A percentile compares a stretch with the other conserved stretches of the same genome.
These are phyloP conservation scores for Orius insidiosus DNA, from an alignment of 1,140 invertebrate genomes.

Conservation along the genomic window DNA sequence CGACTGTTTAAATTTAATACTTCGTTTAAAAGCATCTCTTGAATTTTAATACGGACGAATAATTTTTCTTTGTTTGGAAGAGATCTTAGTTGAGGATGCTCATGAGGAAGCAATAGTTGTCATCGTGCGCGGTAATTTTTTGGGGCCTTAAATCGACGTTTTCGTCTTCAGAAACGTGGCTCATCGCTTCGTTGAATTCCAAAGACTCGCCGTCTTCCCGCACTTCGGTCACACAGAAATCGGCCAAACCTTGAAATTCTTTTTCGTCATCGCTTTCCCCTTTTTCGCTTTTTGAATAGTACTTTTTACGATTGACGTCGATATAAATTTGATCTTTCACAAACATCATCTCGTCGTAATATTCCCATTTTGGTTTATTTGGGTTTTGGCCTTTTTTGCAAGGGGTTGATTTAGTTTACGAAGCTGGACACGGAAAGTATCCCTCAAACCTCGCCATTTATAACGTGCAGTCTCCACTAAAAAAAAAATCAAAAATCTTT, in stretches of 20 bases:
- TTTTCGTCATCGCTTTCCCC: neutral
- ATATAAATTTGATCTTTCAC: conserved; percentile 6
- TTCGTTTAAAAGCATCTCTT: neutral
- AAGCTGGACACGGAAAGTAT: conserved; percentile 1
- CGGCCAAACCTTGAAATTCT: neutral
- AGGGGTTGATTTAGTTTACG: neutral
- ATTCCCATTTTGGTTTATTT: conserved; percentile 1
- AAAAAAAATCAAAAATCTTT: no score
- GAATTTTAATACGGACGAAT: conserved; percentile 2
- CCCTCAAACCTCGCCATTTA: conserved; percentile 2
- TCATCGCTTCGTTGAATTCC: neutral
- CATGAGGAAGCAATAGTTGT: conserved; percentile 6
- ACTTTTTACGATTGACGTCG: neutral
- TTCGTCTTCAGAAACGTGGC: conserved; percentile 1
- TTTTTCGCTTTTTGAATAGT: neutral
- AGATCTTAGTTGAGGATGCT: neutral
- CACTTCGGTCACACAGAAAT: conserved; percentile 3
- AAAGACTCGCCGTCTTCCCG: neutral
- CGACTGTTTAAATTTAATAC: no score
- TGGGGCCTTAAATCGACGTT: neutral
- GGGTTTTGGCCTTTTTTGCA: neutral
- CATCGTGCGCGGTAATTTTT: no score
- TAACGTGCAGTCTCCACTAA: conserved; percentile 1
- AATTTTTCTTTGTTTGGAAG: conserved; percentile 3
- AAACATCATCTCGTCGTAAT: conserved; percentile 5